Evolutionary conservation across 2,888 invertebrate genomes (phyloP).

Genomic region (Lampropteryx suffumata): DNA sequence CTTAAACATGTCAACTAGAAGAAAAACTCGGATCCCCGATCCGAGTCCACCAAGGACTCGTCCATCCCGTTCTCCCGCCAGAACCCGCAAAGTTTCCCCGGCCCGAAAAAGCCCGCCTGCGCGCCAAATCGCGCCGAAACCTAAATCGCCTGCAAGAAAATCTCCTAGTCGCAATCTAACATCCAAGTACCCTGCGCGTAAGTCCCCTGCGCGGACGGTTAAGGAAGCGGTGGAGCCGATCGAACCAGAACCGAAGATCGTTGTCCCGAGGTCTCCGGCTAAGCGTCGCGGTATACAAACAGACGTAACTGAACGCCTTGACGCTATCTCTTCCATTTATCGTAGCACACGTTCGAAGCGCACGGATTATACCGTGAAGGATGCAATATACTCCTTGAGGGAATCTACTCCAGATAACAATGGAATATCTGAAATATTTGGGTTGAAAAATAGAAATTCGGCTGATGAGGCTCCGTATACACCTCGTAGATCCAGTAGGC

Average conservation of each 20-base stretch:
- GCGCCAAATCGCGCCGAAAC: constrained; percentile 66
- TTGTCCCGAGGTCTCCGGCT: constrained; percentile 57
- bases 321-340: constrained; percentile 46
- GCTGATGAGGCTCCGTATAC: constrained; percentile 51
- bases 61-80: constrained; percentile 73
- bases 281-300: constrained; percentile 59
- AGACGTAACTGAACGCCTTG: constrained; percentile 50
- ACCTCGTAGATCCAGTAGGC: constrained; percentile 62
- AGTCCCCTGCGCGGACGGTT: constrained; percentile 64
- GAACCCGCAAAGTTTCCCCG: constrained; percentile 66
- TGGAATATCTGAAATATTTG: constrained; percentile 55
- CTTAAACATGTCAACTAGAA: constrained; percentile 71
- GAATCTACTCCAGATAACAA: constrained; percentile 54
- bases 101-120: constrained; percentile 60
- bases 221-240: constrained; percentile 46
- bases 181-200: constrained; percentile 67
- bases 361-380: constrained; percentile 63
- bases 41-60: constrained; percentile 64
- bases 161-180: constrained; percentile 74
- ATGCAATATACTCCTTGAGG: constrained; percentile 43
- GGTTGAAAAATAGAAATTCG: constrained; percentile 57
- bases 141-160: constrained; percentile 79
- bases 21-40: constrained; percentile 44
- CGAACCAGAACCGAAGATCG: constrained; percentile 34
- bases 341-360: constrained; percentile 61